phyloP scores from a whole-genome alignment of 2,797 vertebrate species.

The Lerista edwardsae region DNA sequence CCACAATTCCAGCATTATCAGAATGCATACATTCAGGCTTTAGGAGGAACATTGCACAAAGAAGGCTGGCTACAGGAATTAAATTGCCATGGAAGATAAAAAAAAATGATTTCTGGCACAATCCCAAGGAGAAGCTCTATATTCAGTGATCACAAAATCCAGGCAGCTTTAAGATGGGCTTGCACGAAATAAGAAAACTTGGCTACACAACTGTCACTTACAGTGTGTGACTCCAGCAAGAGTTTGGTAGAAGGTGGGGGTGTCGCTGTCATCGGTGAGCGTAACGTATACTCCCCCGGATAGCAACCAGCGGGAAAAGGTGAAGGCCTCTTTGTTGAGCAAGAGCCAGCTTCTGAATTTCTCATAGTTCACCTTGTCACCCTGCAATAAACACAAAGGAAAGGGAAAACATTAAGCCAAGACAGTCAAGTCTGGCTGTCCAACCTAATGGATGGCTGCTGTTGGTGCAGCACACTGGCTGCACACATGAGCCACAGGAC shows the following conservation, averaged over 20 bases:
- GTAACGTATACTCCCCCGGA: conserved; percentile 95
- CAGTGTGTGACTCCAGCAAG: conserved; percentile 97
- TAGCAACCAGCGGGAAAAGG: conserved; percentile 95
- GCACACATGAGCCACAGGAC: no score
- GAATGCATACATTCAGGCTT: background rate
- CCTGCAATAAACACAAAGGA: conserved; percentile 77
- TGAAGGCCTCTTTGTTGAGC: conserved; percentile 96
- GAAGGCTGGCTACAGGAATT: background rate
- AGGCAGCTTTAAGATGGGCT: background rate
- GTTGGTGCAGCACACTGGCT: background rate
- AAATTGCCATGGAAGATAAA: no score
- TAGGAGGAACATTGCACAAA: background rate
- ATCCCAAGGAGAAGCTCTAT: background rate
- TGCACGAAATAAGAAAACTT: background rate
- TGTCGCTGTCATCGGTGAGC: conserved; percentile 97
- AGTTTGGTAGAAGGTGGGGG: conserved; percentile 98
- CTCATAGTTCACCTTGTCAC: conserved; percentile 97
- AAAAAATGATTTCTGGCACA: background rate
- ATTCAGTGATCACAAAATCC: background rate
- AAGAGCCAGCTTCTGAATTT: conserved; percentile 95
- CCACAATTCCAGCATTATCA: background rate
- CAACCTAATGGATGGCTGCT: background rate
- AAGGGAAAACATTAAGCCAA: background rate
- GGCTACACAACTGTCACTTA: conserved; percentile 77
- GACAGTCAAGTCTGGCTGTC: background rate